Conservation (phyloP, 2,888 invertebrate species). For the Priocnemis perturbator region DNA sequence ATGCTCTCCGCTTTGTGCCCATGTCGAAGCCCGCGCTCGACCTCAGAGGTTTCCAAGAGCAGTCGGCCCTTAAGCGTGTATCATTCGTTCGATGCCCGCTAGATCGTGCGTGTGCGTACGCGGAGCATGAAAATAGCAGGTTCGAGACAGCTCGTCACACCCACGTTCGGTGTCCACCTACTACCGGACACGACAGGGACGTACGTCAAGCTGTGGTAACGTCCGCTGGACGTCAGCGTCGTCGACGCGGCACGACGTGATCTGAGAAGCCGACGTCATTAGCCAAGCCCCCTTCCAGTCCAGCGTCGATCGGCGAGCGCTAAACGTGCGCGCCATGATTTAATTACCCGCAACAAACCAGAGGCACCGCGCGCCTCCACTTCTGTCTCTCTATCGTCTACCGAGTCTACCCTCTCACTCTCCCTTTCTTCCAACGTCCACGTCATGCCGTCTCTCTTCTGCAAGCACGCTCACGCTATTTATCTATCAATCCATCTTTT, state of each 20-base stretch:
- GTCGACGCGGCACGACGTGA: slow-evolving; percentile 24
- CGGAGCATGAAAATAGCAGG: slow-evolving; percentile 15
- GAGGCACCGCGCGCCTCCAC: slow-evolving; percentile 6
- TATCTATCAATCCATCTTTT: slow-evolving; percentile 45
- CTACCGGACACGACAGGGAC: slow-evolving; percentile 30
- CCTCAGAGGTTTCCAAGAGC: too few species aligned
- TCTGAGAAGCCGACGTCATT: slow-evolving; percentile 41
- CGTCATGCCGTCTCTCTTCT: slow-evolving; percentile 4
- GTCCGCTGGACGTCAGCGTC: slow-evolving; percentile 23
- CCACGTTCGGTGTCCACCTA: slow-evolving; percentile 41
- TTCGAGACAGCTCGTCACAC: slow-evolving; percentile 32
- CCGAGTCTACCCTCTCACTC: background rate
- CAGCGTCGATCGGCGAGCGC: slow-evolving; percentile 18
- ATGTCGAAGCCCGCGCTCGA: too few species aligned
- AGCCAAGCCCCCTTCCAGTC: slow-evolving; percentile 20
- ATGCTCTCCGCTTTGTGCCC: too few species aligned
- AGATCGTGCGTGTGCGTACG: too few species aligned
- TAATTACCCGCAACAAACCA: slow-evolving; percentile 58
- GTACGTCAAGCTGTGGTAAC: slow-evolving; percentile 14
- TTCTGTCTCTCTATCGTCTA: background rate
- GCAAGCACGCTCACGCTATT: background rate
- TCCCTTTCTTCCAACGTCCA: slow-evolving; percentile 1
- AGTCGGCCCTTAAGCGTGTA: too few species aligned
- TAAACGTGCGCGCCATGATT: slow-evolving; percentile 52
- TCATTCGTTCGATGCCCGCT: too few species aligned